Conservation (phyloP, 2,113 vertebrate genomes). For the Eubucco bourcierii region DNA sequence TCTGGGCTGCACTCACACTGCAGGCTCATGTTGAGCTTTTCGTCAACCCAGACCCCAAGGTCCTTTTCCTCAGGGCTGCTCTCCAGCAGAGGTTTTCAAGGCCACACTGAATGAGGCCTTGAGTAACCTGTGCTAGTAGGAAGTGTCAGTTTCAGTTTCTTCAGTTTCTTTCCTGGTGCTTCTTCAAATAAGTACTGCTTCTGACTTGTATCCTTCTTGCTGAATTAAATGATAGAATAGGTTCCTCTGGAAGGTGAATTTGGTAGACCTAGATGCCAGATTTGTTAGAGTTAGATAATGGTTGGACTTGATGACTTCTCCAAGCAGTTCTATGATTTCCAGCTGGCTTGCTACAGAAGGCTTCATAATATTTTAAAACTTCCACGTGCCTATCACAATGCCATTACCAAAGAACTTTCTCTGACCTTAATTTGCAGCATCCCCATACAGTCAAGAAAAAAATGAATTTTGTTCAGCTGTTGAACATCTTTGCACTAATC, state of each 20-base stretch:
- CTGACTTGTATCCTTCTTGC: background rate
- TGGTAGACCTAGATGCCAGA: no score
- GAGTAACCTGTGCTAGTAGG: no score
- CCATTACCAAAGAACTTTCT: background rate
- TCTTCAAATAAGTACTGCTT: background rate
- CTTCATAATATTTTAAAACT: background rate
- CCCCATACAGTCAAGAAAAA: background rate
- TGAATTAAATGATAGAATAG: background rate
- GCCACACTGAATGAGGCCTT: no score
- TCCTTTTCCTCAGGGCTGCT: no score
- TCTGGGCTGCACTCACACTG: no score
- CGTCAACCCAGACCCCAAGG: no score
- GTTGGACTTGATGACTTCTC: no score
- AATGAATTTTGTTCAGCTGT: background rate
- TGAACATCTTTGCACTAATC: background rate
- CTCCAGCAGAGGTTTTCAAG: no score
- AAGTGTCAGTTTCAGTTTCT: no score
- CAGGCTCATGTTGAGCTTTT: no score
- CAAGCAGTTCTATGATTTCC: background rate
- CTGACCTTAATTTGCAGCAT: background rate
- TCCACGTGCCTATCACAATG: background rate
- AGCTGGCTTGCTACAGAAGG: background rate
- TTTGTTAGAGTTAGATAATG: no score
- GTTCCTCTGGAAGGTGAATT: no score
- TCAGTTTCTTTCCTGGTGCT: background rate